Conservation (phyloP, 1,140 invertebrate genomes). For the Hydropsyche tenuis region DNA sequence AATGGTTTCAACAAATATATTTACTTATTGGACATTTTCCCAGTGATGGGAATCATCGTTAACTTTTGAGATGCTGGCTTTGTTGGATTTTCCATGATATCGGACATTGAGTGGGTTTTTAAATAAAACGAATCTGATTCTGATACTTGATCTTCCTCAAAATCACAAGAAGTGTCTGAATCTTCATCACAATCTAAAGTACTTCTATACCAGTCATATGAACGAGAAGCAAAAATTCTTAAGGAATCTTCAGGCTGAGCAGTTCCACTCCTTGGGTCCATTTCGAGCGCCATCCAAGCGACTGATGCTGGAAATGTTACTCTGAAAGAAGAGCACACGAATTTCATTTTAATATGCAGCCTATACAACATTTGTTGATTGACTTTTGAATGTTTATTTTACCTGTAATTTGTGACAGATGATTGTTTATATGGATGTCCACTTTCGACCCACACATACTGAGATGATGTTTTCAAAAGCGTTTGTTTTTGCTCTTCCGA, state of each 20-base stretch:
- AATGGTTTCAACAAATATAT: slow-evolving; percentile 28
- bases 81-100: background rate
- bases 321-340: slow-evolving; percentile 57
- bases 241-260: slow-evolving; percentile 93
- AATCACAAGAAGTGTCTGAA: slow-evolving; percentile 53
- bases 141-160: slow-evolving; percentile 52
- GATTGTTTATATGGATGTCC: slow-evolving; percentile 96
- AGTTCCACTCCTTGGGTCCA: slow-evolving; percentile 90
- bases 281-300: slow-evolving; percentile 92
- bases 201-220: slow-evolving; percentile 16
- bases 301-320: slow-evolving; percentile 88
- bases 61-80: slow-evolving; percentile 50
- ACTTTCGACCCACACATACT: slow-evolving; percentile 93
- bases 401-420: slow-evolving; percentile 85
- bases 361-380: background rate
- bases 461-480: slow-evolving; percentile 72
- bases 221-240: slow-evolving; percentile 64
- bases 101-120: background rate
- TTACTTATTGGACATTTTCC: slow-evolving; percentile 56
- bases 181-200: slow-evolving; percentile 32
- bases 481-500: slow-evolving; percentile 51
- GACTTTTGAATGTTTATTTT: slow-evolving; percentile 8
- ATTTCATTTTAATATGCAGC: slow-evolving; percentile 6
- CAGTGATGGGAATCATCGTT: slow-evolving; percentile 57
- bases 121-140: slow-evolving; percentile 52